These are phyloP conservation scores for Porites evermanni DNA, from an alignment of 92 coral and sea anemone species.

Conservation along the genomic window DNA sequence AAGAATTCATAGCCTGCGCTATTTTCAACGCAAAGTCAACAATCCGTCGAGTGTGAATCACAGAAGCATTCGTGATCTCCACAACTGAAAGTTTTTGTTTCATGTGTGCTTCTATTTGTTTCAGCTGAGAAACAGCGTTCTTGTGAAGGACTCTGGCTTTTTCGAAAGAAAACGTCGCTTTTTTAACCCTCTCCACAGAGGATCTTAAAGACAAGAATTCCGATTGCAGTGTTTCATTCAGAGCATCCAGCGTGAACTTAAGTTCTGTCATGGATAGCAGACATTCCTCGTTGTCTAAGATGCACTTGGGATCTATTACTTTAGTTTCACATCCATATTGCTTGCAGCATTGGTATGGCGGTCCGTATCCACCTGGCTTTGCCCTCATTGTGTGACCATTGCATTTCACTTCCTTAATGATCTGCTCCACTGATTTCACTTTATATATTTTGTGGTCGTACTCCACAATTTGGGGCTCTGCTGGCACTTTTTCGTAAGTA, in stretches of 20 bases:
- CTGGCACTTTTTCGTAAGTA: slow-evolving; percentile 17
- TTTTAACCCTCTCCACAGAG: background rate
- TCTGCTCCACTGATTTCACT: background rate
- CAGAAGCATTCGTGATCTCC: slow-evolving; percentile 16
- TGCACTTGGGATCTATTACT: slow-evolving; percentile 41
- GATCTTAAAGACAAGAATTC: slow-evolving; percentile 1
- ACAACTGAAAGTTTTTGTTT: slow-evolving; percentile 18
- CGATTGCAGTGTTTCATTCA: slow-evolving; percentile 22
- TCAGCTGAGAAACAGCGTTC: background rate
- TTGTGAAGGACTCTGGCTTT: slow-evolving; percentile 22
- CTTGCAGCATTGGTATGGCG: slow-evolving; percentile 48
- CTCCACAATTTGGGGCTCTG: background rate
- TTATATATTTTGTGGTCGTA: slow-evolving; percentile 8
- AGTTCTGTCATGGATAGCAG: slow-evolving; percentile 15
- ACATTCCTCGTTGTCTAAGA: slow-evolving; percentile 7
- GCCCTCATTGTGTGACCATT: slow-evolving; percentile 13
- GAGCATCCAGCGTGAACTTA: background rate
- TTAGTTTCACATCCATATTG: slow-evolving; percentile 20
- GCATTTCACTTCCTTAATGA: slow-evolving; percentile 38
- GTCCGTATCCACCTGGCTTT: slow-evolving; percentile 39
- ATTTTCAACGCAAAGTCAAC: slow-evolving; percentile 28
- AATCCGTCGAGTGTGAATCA: slow-evolving; percentile 14
- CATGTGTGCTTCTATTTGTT: slow-evolving; percentile 2
- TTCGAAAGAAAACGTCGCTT: slow-evolving; percentile 21
- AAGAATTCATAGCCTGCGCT: slow-evolving; percentile 9